phyloP scores from a whole-genome alignment of 2,797 vertebrate genomes.

The Gastrophryne carolinensis region DNA sequence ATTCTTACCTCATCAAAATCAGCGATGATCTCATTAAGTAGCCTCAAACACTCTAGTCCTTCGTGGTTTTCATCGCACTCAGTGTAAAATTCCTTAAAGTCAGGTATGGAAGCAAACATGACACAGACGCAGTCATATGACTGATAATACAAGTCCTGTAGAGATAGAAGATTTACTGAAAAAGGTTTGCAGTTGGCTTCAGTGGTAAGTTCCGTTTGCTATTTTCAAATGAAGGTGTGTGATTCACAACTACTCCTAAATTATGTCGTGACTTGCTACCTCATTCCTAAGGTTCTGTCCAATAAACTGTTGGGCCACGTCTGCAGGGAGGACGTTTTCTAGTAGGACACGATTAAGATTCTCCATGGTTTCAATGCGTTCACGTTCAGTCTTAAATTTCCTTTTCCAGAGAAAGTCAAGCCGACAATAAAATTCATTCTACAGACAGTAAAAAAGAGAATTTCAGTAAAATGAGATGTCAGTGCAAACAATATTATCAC shows the following conservation, averaged over 20 bases:
- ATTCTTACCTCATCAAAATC: constrained; percentile 85
- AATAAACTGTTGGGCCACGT: constrained; percentile 82
- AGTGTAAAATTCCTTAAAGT: constrained; percentile 88
- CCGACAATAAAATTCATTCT: constrained; percentile 85
- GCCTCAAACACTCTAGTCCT: constrained; percentile 85
- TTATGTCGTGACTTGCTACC: constrained; percentile 61
- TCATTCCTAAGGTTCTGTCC: constrained; percentile 79
- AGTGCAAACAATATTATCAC: too few species aligned
- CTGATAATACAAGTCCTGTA: constrained; percentile 86
- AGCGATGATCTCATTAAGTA: constrained; percentile 88
- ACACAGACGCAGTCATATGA: constrained; percentile 84
- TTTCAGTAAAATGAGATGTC: too few species aligned
- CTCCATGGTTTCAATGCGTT: constrained; percentile 87
- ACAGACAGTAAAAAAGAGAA: not conserved
- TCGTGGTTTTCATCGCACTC: constrained; percentile 80
- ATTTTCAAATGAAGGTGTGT: too few species aligned
- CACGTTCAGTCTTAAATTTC: constrained; percentile 76
- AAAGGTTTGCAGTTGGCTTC: too few species aligned
- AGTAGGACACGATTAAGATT: constrained; percentile 84
- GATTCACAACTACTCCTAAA: too few species aligned
- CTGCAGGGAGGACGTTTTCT: constrained; percentile 82
- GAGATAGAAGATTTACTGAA: not conserved
- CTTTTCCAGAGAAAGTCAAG: constrained; percentile 83
- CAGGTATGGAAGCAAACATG: constrained; percentile 86
- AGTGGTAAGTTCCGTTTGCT: too few species aligned